Evolutionary conservation across 2,888 invertebrate genomes (phyloP).

Genomic region (Encarsia formosa): DNA sequence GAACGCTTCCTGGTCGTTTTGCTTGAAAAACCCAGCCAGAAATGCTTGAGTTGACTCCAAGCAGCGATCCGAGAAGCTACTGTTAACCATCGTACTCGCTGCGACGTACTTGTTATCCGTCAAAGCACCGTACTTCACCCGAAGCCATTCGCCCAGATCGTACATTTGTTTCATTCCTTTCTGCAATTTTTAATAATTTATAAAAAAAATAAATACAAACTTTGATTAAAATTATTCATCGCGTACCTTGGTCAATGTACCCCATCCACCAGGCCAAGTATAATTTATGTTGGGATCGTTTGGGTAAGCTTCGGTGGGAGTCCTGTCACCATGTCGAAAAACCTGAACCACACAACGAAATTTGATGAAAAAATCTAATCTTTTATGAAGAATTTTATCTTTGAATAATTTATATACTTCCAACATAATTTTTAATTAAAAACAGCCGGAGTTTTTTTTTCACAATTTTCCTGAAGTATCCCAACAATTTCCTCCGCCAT

Average conservation of each 20-base stretch:
- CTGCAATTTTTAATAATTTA: constrained; percentile 53
- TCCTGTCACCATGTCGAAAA: constrained; percentile 79
- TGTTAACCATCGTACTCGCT: constrained; percentile 52
- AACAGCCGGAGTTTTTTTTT: too few relatives aligned
- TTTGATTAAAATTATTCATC: too few relatives aligned
- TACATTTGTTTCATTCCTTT: constrained; percentile 72
- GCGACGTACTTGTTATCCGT: constrained; percentile 53
- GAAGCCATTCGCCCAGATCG: constrained; percentile 68
- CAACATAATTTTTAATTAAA: too few relatives aligned
- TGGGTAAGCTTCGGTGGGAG: constrained; percentile 71
- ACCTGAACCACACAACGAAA: too few relatives aligned
- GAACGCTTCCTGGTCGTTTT: constrained; percentile 58
- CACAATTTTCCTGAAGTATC: too few relatives aligned
- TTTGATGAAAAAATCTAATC: too few relatives aligned
- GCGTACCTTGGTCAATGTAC: constrained; percentile 77
- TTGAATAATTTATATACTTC: too few relatives aligned
- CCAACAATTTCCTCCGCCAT: too few relatives aligned
- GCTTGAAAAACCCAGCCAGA: constrained; percentile 74
- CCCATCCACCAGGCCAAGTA: constrained; percentile 78
- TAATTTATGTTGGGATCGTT: constrained; percentile 75
- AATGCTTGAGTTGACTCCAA: constrained; percentile 81
- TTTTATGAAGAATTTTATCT: too few relatives aligned
- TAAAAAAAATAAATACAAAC: too few relatives aligned
- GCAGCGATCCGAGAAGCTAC: constrained; percentile 80
- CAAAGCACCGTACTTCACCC: constrained; percentile 65